A percentile compares a stretch with the other conserved stretches of the same genome.
Evolutionary conservation across 1,140 invertebrate species (phyloP).

Genomic region (Grapholita molesta): DNA sequence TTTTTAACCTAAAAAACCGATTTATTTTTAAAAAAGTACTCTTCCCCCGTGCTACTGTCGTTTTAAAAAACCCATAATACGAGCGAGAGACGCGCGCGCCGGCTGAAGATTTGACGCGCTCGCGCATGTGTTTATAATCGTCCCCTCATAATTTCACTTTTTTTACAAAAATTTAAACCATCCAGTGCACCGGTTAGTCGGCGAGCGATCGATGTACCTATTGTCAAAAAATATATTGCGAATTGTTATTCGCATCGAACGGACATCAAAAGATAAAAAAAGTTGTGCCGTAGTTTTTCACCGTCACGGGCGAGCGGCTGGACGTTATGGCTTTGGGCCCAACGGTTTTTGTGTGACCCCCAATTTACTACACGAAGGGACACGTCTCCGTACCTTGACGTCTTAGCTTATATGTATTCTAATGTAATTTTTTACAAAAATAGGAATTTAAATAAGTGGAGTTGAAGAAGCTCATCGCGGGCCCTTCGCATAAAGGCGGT

Average conservation of each 20-base stretch:
- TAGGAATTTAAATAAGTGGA: slow-evolving; percentile 73
- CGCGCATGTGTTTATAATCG: slow-evolving; percentile 73
- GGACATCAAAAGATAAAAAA: slow-evolving; percentile 60
- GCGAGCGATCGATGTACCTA: slow-evolving; percentile 44
- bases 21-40: slow-evolving; percentile 74
- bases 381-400: slow-evolving; percentile 54
- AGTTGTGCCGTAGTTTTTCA: slow-evolving; percentile 55
- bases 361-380: slow-evolving; percentile 72
- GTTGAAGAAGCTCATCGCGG: slow-evolving; percentile 32
- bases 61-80: slow-evolving; percentile 72
- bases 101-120: slow-evolving; percentile 76
- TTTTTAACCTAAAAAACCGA: slow-evolving; percentile 68
- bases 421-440: slow-evolving; percentile 76
- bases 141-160: slow-evolving; percentile 70
- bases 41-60: slow-evolving; percentile 59
- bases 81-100: slow-evolving; percentile 62
- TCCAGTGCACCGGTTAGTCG: slow-evolving; percentile 56
- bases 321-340: slow-evolving; percentile 67
- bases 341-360: slow-evolving; percentile 76
- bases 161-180: slow-evolving; percentile 61
- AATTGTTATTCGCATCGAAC: slow-evolving; percentile 54
- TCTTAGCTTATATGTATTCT: slow-evolving; percentile 60
- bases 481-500: slow-evolving; percentile 57
- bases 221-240: slow-evolving; percentile 42
- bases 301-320: slow-evolving; percentile 53